Evolutionary conservation across 2,797 vertebrate genomes (phyloP).

Genomic region (Hoplostethus mediterraneus): DNA sequence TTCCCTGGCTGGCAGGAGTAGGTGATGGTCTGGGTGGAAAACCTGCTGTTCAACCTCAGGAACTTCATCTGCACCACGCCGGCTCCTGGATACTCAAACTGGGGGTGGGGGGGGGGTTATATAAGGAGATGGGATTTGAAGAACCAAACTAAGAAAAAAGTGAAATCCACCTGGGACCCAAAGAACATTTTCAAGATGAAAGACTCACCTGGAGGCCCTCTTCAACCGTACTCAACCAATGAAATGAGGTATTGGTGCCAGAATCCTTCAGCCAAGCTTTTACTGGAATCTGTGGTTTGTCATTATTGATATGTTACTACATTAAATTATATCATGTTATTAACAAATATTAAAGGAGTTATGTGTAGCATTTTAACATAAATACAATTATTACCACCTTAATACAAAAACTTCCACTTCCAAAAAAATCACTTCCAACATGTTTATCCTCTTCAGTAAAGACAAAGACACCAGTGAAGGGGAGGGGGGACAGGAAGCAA

Average conservation of each 20-base stretch:
- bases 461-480: too few relatives aligned
- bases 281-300: conserved; percentile 79
- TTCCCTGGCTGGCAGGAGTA: conserved; percentile 79
- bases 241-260: conserved; percentile 71
- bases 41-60: conserved; percentile 85
- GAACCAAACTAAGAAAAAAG: conserved; percentile 4
- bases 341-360: neutral
- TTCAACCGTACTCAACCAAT: conserved; percentile 85
- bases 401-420: too few relatives aligned
- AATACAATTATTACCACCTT: too few relatives aligned
- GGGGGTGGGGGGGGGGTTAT: neutral
- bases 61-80: conserved; percentile 88
- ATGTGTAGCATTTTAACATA: too few relatives aligned
- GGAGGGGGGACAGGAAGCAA: too few relatives aligned
- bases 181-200: neutral
- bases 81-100: conserved; percentile 85
- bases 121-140: conserved; percentile 11
- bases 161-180: neutral
- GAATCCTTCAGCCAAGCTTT: conserved; percentile 86
- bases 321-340: conserved; percentile 3
- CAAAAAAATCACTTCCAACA: too few relatives aligned
- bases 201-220: conserved; percentile 80
- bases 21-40: conserved; percentile 82
- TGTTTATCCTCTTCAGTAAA: too few relatives aligned
- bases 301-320: neutral